Conservation (phyloP, 2,888 invertebrate species). For the Nymphalis polychloros region DNA sequence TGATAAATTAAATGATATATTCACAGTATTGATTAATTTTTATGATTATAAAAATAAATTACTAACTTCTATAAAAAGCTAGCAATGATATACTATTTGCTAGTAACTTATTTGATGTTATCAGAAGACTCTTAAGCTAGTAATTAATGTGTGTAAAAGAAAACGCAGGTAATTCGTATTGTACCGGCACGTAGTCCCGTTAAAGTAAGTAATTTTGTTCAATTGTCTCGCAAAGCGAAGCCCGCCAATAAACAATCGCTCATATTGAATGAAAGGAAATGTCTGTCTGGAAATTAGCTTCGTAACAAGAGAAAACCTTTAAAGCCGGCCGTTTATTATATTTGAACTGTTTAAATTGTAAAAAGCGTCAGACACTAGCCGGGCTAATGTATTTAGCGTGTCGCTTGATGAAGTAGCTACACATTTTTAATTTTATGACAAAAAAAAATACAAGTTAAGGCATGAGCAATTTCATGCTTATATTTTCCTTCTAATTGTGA, state of each 20-base stretch:
- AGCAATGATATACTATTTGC: not conserved
- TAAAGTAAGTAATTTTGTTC: conserved; percentile 71
- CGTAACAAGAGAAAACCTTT: conserved; percentile 80
- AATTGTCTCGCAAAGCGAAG: conserved; percentile 74
- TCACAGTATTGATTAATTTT: too few species aligned
- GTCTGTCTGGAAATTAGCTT: conserved; percentile 77
- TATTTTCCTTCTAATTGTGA: not conserved
- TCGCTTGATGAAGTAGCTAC: conserved; percentile 39
- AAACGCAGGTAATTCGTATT: conserved; percentile 39
- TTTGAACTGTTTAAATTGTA: conserved; percentile 66
- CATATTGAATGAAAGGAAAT: conserved; percentile 81
- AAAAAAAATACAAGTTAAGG: conserved; percentile 13
- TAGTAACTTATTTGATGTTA: conserved; percentile 7
- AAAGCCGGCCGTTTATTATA: conserved; percentile 73
- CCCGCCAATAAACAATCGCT: conserved; percentile 78
- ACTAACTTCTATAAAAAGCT: not conserved
- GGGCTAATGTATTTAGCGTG: conserved; percentile 70
- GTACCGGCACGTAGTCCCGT: conserved; percentile 57
- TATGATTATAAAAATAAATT: not conserved
- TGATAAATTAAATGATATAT: too few species aligned
- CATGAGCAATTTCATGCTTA: not conserved
- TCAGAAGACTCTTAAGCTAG: conserved; percentile 23
- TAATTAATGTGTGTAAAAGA: conserved; percentile 33
- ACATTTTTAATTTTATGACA: conserved; percentile 44
- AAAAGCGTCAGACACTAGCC: conserved; percentile 50